Evolutionary conservation across 2,888 invertebrate genomes (phyloP).

Genomic region (Melipona beecheii): DNA sequence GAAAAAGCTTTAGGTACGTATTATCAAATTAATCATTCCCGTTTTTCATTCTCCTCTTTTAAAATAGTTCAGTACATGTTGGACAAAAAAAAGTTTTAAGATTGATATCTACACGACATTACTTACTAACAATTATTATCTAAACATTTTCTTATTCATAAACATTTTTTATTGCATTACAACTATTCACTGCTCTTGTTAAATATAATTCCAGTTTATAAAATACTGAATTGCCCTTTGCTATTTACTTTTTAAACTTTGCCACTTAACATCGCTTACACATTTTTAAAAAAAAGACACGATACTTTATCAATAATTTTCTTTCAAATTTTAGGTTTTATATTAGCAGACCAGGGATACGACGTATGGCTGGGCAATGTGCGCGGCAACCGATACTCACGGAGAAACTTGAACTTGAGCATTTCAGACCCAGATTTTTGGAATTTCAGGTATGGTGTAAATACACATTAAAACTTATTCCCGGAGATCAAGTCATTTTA

Average conservation of each 20-base stretch:
- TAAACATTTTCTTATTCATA: no score
- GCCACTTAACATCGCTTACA: not conserved
- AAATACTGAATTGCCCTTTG: no score
- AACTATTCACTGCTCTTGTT: no score
- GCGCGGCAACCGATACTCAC: slow-evolving; percentile 90
- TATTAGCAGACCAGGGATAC: slow-evolving; percentile 88
- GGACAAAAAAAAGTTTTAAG: no score
- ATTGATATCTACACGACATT: no score
- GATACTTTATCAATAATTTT: not conserved
- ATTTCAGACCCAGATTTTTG: slow-evolving; percentile 86
- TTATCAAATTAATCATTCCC: not conserved
- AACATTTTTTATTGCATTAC: no score
- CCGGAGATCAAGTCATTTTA: no score
- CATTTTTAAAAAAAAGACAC: not conserved
- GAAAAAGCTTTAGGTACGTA: slow-evolving; percentile 86
- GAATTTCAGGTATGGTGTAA: slow-evolving; percentile 85
- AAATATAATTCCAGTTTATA: no score
- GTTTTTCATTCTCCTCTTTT: no score
- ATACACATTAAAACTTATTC: not conserved
- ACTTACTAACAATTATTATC: no score
- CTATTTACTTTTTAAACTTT: no score
- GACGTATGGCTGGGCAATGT: slow-evolving; percentile 94
- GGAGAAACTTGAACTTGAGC: slow-evolving; percentile 85
- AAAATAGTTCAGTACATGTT: not conserved
- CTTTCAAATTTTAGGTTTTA: slow-evolving; percentile 76